Evolutionary conservation across 2,888 invertebrate genomes (phyloP), one percentile per base, ranked within the genome.

Genomic region (Spilosoma lubricipeda): DNA sequence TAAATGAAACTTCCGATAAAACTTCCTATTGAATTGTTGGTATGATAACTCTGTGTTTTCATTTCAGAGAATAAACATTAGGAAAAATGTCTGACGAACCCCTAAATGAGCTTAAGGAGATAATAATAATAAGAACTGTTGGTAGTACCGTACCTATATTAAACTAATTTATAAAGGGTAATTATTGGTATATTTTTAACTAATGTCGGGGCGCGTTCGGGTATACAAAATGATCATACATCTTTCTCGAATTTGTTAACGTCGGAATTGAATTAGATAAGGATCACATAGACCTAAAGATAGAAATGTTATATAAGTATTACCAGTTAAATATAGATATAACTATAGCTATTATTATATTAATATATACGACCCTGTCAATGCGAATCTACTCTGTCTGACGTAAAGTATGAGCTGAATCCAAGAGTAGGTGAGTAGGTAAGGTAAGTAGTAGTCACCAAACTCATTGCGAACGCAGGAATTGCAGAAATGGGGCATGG

Each of bases 31-130:
- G 69, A 77, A 71, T 83, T 68, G 64, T 73, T 77, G 70, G 52
- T 75, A 76, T 79, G 67, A 74, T 77, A 76, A 82, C 67, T 64
- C 66, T 0, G 66, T 70, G 71, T 75, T 80, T 80, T 81, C 64
- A 73, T 83, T 75, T 52, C 64, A 23, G 18, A 64, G 74, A 73
- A 64, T 74, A 45, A 56, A 30, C 64, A 67, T 67, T 33, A 52
- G 45, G 27, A 30, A 66, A 15, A 39, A 67, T 67, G 30, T 56
- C 5, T 56, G 23, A 52, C 42, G 11, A 63, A 30, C 27, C 18
- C 71, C 65, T 13, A 65, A 65, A 48, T n/a, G 36, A 36, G 18
- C 15, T 67, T 56, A 30, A 72, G 30, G 30, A 72, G 67, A 56
- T 67, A 63, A 48, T 67, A 63, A 11, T 42, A 48, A 33, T 30